Evolutionary conservation across 2,888 invertebrate genomes (phyloP).

Genomic region (Tuta absoluta): DNA sequence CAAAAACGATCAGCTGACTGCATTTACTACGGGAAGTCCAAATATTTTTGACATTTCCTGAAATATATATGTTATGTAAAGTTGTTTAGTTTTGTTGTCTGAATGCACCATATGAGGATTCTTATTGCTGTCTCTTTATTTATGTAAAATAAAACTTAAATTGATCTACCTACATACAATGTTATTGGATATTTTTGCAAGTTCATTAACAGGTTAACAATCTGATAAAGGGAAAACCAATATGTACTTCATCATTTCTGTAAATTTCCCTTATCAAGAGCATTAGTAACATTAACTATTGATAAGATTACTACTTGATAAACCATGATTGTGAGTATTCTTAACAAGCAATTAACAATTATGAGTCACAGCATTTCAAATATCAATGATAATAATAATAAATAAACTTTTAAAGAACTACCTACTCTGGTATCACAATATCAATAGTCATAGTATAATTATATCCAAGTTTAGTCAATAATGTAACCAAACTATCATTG

Average conservation of each 20-base stretch:
- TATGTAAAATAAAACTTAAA: too few relatives aligned
- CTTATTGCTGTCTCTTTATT: too few relatives aligned
- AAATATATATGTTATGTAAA: too few relatives aligned
- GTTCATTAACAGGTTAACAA: neutral
- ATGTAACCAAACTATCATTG: neutral
- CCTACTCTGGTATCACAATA: neutral
- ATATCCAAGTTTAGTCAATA: too few relatives aligned
- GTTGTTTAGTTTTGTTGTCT: too few relatives aligned
- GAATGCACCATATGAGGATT: too few relatives aligned
- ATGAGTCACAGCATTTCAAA: conserved; percentile 7
- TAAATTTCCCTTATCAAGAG: conserved; percentile 11
- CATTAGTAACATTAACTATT: conserved; percentile 11
- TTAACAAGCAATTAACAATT: conserved; percentile 9
- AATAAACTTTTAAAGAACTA: too few relatives aligned
- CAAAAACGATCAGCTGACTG: too few relatives aligned
- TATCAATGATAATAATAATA: neutral
- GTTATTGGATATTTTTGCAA: neutral
- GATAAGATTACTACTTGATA: conserved; percentile 23
- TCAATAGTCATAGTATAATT: too few relatives aligned
- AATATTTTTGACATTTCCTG: too few relatives aligned
- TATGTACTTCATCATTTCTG: neutral
- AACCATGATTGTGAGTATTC: neutral
- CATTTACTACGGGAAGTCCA: too few relatives aligned
- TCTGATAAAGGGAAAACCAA: neutral
- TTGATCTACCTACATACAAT: too few relatives aligned